Percentiles rank a stretch among this genome's conserved stretches.
Evolutionary conservation across 2,888 invertebrate species (phyloP).

Genomic region (Thereva unica): DNA sequence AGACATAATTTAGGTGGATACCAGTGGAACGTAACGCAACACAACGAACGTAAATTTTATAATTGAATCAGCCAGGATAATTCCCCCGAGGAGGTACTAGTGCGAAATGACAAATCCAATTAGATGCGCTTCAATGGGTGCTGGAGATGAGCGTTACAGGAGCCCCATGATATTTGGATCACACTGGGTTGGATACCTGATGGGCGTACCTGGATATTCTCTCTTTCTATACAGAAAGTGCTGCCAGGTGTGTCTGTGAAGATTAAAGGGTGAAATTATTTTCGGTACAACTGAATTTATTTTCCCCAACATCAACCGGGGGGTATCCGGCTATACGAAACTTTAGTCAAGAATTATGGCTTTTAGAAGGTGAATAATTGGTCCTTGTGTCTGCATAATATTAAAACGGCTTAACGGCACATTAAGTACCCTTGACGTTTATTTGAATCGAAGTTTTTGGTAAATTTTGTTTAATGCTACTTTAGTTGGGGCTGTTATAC

Average conservation of each 20-base stretch:
- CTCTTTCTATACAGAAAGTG: conserved; percentile 10
- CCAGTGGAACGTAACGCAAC: conserved; percentile 16
- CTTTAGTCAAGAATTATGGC: too few relatives aligned
- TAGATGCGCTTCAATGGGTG: conserved; percentile 27
- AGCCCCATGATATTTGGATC: conserved; percentile 5
- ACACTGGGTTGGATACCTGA: conserved; percentile 5
- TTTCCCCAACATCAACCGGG: too few relatives aligned
- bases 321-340: too few relatives aligned
- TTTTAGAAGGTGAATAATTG: too few relatives aligned
- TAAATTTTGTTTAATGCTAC: too few relatives aligned
- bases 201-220: conserved; percentile 12
- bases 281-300: background rate
- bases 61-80: conserved; percentile 41
- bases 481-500: too few relatives aligned
- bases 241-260: conserved; percentile 27
- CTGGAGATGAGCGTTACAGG: conserved; percentile 12
- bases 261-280: conserved; percentile 23
- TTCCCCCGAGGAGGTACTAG: conserved; percentile 25
- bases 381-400: too few relatives aligned
- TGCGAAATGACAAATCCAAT: conserved; percentile 42
- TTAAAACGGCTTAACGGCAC: too few relatives aligned
- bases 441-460: too few relatives aligned
- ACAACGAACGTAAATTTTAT: conserved; percentile 39
- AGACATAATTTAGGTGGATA: background rate
- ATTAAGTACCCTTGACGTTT: too few relatives aligned